Conservation (phyloP, 2,797 vertebrate genomes). For the Rhynchonycteris naso region DNA sequence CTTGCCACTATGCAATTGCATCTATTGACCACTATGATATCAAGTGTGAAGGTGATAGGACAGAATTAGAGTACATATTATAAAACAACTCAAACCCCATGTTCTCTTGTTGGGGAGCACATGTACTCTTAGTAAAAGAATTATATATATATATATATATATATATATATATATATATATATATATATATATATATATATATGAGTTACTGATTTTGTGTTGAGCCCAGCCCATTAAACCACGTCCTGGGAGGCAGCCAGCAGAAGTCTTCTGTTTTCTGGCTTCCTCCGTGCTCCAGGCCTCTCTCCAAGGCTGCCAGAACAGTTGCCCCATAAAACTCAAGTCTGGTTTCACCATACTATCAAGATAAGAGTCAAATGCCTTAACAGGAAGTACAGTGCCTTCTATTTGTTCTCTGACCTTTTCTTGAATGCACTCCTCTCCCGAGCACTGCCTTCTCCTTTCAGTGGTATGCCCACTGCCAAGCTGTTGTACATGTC, state of each 20-base stretch:
- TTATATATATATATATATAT: not conserved
- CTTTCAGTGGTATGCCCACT: too few species aligned
- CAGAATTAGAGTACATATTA: not conserved
- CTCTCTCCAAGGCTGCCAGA: not conserved
- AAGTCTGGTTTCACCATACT: not conserved
- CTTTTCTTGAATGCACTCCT: not conserved
- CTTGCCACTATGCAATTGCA: not conserved
- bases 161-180: not conserved
- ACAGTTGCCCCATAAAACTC: not conserved
- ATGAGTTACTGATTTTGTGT: not conserved
- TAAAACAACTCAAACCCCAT: not conserved
- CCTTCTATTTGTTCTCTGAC: not conserved
- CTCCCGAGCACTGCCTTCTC: not conserved
- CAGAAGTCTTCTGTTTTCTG: not conserved
- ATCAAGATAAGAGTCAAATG: not conserved
- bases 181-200: not conserved
- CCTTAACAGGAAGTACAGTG: not conserved
- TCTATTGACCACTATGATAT: not conserved
- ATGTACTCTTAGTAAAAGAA: not conserved
- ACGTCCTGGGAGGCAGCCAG: not conserved
- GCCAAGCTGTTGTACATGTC: not conserved
- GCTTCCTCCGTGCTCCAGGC: not conserved
- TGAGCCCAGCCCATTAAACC: not conserved
- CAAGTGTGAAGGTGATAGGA: not conserved
- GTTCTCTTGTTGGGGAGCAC: not conserved